Evolutionary conservation across 2,797 vertebrate species (phyloP).

Genomic region (Danio aesculapii): DNA sequence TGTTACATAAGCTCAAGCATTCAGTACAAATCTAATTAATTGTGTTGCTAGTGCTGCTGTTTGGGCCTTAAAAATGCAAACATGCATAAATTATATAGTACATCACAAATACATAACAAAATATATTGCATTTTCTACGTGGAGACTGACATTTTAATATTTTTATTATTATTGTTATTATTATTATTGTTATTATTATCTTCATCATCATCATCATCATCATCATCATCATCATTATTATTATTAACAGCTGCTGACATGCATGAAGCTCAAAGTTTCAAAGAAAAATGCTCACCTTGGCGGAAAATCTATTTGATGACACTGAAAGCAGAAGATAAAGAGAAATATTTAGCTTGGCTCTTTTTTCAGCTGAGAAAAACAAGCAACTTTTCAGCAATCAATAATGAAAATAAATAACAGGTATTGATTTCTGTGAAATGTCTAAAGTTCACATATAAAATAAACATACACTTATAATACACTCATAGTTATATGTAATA

Average conservation of each 20-base stretch:
- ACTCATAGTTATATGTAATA: too few relatives aligned
- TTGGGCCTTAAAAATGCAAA: too few relatives aligned
- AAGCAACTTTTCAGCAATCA: background rate
- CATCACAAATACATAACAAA: background rate
- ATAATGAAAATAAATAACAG: background rate
- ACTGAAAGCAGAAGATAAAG: slow-evolving; percentile 78
- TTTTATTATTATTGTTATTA: background rate
- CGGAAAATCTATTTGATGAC: slow-evolving; percentile 95
- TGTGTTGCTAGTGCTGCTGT: too few relatives aligned
- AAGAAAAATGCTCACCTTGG: slow-evolving; percentile 84
- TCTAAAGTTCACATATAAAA: background rate
- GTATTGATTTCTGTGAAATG: background rate
- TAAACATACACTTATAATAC: too few relatives aligned
- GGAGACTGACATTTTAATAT: too few relatives aligned
- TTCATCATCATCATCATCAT: too few relatives aligned
- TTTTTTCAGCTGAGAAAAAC: background rate
- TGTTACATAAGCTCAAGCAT: too few relatives aligned
- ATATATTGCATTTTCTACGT: background rate
- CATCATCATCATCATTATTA: too few relatives aligned
- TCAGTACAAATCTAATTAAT: too few relatives aligned
- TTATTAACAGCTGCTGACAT: background rate
- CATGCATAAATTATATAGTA: too few relatives aligned
- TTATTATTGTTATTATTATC: too few relatives aligned
- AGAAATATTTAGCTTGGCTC: background rate
- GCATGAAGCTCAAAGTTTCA: background rate